These are phyloP conservation scores for Ptychochromis oligacanthus DNA, from an alignment of 2,113 vertebrate species.

Conservation along the genomic window DNA sequence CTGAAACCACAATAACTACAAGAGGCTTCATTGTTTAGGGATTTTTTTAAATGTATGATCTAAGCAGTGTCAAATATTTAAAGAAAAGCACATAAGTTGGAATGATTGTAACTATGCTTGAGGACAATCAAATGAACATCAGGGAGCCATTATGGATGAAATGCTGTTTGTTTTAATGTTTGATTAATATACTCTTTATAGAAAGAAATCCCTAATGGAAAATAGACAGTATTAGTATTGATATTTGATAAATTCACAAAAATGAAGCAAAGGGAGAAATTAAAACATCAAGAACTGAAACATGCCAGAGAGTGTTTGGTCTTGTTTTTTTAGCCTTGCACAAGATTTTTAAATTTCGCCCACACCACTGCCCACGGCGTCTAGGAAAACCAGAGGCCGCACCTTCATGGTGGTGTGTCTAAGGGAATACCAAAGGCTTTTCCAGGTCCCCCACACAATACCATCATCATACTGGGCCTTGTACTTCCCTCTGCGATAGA, in stretches of 20 bases:
- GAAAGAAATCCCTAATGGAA: not conserved
- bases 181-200: constrained; percentile 24
- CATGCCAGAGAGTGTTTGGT: not conserved
- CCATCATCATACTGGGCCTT: constrained; percentile 82
- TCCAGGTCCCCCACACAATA: constrained; percentile 89
- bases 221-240: not conserved
- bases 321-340: not conserved
- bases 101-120: not conserved
- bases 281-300: constrained; percentile 13
- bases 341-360: constrained; percentile 57
- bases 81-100: not conserved
- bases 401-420: constrained; percentile 88
- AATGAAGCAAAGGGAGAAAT: constrained; percentile 25
- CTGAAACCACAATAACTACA: not conserved
- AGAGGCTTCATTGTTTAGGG: not conserved
- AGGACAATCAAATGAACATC: not conserved
- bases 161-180: constrained; percentile 63
- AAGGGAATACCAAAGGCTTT: constrained; percentile 89
- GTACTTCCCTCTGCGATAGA: constrained; percentile 85
- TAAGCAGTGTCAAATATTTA: not conserved
- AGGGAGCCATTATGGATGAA: constrained; percentile 16
- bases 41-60: constrained; percentile 12
- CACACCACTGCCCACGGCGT: constrained; percentile 80
- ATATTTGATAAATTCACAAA: not conserved
- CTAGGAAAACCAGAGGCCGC: constrained; percentile 81